Evolutionary conservation across 2,888 invertebrate species (phyloP).

Genomic region (Bhutanitis thaidina): DNA sequence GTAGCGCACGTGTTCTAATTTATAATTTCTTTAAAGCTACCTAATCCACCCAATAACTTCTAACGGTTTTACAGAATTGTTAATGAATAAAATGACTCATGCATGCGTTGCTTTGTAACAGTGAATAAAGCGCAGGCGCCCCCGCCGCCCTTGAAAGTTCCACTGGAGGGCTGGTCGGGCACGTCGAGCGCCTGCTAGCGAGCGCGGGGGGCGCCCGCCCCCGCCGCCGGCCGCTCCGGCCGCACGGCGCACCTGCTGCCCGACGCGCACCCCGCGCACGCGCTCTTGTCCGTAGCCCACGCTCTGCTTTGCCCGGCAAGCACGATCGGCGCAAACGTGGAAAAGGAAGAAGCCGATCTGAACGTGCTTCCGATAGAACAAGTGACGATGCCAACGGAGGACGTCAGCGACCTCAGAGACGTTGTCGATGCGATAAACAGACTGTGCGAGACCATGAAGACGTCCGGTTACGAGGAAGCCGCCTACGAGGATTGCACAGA

Average conservation of each 20-base stretch:
- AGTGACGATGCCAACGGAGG: constrained; percentile 46
- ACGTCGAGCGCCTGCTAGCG: constrained; percentile 77
- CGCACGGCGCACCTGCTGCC: constrained; percentile 37
- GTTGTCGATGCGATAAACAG: constrained; percentile 74
- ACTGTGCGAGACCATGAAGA: constrained; percentile 71
- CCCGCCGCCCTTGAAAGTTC: constrained; percentile 79
- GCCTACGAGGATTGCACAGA: constrained; percentile 22
- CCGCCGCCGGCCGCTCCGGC: constrained; percentile 30
- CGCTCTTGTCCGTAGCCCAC: constrained; percentile 56
- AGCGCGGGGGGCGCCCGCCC: constrained; percentile 59
- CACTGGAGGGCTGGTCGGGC: constrained; percentile 78
- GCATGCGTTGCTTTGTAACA: constrained; percentile 30
- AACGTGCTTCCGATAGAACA: constrained; percentile 49
- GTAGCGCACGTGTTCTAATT: too few species aligned
- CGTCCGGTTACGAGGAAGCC: constrained; percentile 48
- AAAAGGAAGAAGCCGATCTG: constrained; percentile 16
- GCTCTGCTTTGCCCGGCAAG: constrained; percentile 57
- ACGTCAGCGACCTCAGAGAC: constrained; percentile 65
- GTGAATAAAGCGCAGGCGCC: constrained; percentile 82
- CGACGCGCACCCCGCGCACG: constrained; percentile 55
- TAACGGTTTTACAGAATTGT: not conserved
- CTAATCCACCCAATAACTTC: constrained; percentile 3
- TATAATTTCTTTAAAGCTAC: too few species aligned
- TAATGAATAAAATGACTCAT: not conserved
- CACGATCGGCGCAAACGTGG: constrained; percentile 36